Conservation (phyloP, 2,113 vertebrate genomes). For the Lampris megalopsis region DNA sequence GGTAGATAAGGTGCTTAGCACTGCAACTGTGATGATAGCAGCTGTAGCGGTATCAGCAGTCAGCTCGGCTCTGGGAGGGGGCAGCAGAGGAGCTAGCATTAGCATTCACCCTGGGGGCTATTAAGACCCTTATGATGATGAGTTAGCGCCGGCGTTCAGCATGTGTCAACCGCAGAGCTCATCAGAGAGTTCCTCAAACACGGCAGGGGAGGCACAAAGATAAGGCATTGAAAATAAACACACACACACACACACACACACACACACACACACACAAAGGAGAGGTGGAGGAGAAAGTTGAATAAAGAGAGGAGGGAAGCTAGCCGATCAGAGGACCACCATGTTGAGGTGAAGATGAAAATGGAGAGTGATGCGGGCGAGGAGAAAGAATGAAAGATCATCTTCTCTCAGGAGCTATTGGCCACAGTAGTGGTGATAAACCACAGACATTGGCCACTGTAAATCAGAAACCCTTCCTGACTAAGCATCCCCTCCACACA, state of each 20-base stretch:
- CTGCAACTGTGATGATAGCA: conserved; percentile 27
- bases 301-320: conserved; percentile 13
- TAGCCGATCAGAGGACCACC: conserved; percentile 46
- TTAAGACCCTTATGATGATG: conserved; percentile 61
- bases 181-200: conserved; percentile 53
- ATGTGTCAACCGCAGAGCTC: conserved; percentile 52
- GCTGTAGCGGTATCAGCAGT: conserved; percentile 36
- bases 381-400: conserved; percentile 52
- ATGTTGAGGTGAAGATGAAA: conserved; percentile 25
- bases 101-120: conserved; percentile 58
- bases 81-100: conserved; percentile 55
- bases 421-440: conserved; percentile 63
- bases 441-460: conserved; percentile 44
- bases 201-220: conserved; percentile 30
- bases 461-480: conserved; percentile 68
- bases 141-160: conserved; percentile 48
- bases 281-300: conserved; percentile 19
- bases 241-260: conserved; percentile 3
- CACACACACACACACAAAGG: conserved; percentile 15
- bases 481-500: conserved; percentile 21
- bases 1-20: conserved; percentile 57
- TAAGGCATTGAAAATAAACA: neutral
- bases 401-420: conserved; percentile 51
- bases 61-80: conserved; percentile 40
- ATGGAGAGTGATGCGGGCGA: conserved; percentile 40